phyloP scores from a whole-genome alignment of 1,140 invertebrate species.

The Cylas formicarius region DNA sequence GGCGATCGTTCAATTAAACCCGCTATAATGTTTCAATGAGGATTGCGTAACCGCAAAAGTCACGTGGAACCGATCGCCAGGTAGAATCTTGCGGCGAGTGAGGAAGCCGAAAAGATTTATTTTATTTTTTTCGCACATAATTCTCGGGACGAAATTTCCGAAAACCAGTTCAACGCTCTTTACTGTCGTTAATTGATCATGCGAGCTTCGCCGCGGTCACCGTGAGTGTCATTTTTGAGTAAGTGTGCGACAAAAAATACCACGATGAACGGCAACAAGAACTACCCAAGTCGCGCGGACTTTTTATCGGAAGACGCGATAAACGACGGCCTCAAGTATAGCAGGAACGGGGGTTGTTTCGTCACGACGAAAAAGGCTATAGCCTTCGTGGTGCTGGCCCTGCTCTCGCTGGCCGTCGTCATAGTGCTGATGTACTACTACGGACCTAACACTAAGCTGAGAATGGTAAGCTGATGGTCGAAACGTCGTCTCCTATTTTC shows the following conservation, averaged over 20 bases:
- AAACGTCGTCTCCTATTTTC: neutral
- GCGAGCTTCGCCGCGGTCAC: no score
- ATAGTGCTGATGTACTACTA: slow-evolving; percentile 35
- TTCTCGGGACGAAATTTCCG: neutral
- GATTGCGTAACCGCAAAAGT: slow-evolving; percentile 13
- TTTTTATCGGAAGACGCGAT: slow-evolving; percentile 31
- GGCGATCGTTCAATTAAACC: slow-evolving; percentile 16
- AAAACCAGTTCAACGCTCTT: no score
- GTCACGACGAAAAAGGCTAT: slow-evolving; percentile 37
- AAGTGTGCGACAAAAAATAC: neutral
- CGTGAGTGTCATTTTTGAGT: neutral
- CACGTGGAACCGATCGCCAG: slow-evolving; percentile 1
- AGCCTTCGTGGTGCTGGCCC: slow-evolving; percentile 29
- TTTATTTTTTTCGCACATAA: neutral
- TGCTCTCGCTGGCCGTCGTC: slow-evolving; percentile 27
- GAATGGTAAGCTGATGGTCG: slow-evolving; percentile 24
- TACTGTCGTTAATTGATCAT: no score
- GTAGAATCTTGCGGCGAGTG: slow-evolving; percentile 15
- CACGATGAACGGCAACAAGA: slow-evolving; percentile 9
- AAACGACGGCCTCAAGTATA: slow-evolving; percentile 26
- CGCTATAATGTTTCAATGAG: slow-evolving; percentile 16
- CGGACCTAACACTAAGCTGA: slow-evolving; percentile 29
- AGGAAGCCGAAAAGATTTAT: slow-evolving; percentile 8
- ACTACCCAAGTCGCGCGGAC: slow-evolving; percentile 26
- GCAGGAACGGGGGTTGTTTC: slow-evolving; percentile 34